Evolutionary conservation across 2,888 invertebrate species (phyloP).

Genomic region (Ariolimax columbianus): DNA sequence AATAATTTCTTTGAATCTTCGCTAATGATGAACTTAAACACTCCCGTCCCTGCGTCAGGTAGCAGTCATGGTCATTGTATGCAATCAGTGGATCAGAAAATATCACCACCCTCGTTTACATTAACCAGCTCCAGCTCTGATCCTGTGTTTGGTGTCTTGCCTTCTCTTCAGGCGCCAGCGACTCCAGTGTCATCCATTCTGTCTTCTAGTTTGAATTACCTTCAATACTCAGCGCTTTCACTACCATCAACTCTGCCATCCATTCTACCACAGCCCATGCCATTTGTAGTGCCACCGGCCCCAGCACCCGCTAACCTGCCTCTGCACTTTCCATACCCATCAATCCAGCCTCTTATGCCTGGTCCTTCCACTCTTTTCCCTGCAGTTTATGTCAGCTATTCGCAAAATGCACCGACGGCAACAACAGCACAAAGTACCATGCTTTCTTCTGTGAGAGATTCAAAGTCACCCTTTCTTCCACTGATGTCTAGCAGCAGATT

Average conservation of each 20-base stretch:
- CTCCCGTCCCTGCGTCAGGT: not conserved
- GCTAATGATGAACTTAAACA: not conserved
- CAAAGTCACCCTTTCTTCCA: not conserved
- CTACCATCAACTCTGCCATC: conserved; percentile 25
- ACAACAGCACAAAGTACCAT: not conserved
- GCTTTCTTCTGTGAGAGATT: not conserved
- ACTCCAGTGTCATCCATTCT: conserved; percentile 16
- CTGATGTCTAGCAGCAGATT: not conserved
- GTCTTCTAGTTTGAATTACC: conserved; percentile 37
- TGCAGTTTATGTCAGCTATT: not conserved
- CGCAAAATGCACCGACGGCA: not conserved
- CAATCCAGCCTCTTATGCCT: not conserved
- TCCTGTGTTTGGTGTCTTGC: conserved; percentile 5
- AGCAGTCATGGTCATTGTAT: not conserved
- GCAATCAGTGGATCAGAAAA: not conserved
- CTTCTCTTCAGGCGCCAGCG: not conserved
- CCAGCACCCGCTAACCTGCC: conserved; percentile 24
- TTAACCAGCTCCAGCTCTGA: not conserved
- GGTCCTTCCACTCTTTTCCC: conserved; percentile 17
- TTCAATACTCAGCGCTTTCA: conserved; percentile 27
- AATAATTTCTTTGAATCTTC: not conserved
- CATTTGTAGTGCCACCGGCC: conserved; percentile 17
- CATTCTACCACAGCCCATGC: conserved; percentile 15
- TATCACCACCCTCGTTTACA: not conserved
- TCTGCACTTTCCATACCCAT: conserved; percentile 12